Percentiles rank a stretch among this genome's conserved stretches.
Evolutionary conservation across 2,888 invertebrate species (phyloP).

Genomic region (Coelinius sp.): DNA sequence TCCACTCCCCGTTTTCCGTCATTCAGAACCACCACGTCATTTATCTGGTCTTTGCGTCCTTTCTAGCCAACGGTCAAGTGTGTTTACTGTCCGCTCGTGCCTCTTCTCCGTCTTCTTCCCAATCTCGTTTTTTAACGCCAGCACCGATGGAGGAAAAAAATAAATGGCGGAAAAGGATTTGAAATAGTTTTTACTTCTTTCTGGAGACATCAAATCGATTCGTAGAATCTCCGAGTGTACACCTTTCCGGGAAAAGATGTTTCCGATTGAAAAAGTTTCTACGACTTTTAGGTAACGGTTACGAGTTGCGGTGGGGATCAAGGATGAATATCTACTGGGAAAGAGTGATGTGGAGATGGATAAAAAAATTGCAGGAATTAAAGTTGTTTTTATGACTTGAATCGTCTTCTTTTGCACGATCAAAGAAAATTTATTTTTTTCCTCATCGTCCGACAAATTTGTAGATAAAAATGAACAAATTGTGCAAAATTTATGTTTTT

Average conservation of each 20-base stretch:
- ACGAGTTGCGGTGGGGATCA: constrained; percentile 38
- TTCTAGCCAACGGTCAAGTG: constrained; percentile 57
- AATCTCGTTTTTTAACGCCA: constrained; percentile 25
- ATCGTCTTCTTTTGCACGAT: too few relatives aligned
- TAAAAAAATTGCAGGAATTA: constrained; percentile 15
- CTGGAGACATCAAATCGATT: constrained; percentile 34
- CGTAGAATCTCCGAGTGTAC: constrained; percentile 34
- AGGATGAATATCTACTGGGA: constrained; percentile 47
- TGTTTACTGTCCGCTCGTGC: constrained; percentile 58
- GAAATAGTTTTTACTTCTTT: constrained; percentile 39
- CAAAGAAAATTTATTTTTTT: too few relatives aligned
- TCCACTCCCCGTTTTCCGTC: constrained; percentile 63
- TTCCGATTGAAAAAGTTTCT: constrained; percentile 65
- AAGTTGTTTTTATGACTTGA: too few relatives aligned
- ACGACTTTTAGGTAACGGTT: constrained; percentile 35
- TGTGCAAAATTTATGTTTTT: neutral
- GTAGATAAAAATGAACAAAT: neutral
- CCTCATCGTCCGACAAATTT: too few relatives aligned
- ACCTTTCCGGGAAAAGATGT: neutral
- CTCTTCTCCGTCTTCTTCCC: constrained; percentile 19
- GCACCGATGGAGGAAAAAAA: constrained; percentile 7
- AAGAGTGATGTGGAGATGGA: constrained; percentile 7
- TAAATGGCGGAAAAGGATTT: constrained; percentile 28
- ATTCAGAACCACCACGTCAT: constrained; percentile 52
- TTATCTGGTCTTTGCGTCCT: constrained; percentile 66